phyloP scores from a whole-genome alignment of 2,797 vertebrate genomes.

The Hylomyscus alleni region DNA sequence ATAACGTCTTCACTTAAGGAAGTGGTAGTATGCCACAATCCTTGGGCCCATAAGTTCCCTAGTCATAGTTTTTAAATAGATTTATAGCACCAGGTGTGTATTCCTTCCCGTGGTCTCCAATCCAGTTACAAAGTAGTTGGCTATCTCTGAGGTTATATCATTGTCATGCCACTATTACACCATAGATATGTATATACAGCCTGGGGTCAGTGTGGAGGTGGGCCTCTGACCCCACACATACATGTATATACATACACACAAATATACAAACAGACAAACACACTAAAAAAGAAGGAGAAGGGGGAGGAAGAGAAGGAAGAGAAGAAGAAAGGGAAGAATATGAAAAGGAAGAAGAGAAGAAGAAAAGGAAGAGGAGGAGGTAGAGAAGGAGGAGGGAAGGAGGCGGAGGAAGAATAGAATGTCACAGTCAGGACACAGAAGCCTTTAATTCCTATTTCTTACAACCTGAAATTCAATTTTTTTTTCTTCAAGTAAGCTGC shows the following conservation, averaged over 20 bases:
- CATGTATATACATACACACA: background rate
- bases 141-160: background rate
- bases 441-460: background rate
- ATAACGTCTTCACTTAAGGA: background rate
- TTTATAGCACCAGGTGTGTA: background rate
- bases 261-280: background rate
- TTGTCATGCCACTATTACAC: background rate
- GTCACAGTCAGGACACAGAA: background rate
- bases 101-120: too few relatives aligned
- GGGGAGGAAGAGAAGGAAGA: too few relatives aligned
- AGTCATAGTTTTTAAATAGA: background rate
- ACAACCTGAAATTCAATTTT: conserved; percentile 7
- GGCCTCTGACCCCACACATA: background rate
- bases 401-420: background rate
- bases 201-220: background rate
- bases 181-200: background rate
- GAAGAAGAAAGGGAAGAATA: too few relatives aligned
- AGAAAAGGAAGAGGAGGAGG: background rate
- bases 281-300: background rate
- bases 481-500: conserved; percentile 38
- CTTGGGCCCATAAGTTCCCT: background rate
- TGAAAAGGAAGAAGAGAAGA: too few relatives aligned
- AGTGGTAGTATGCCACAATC: too few relatives aligned
- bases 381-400: too few relatives aligned
- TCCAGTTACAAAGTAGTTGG: background rate